Evolutionary conservation across 2,888 invertebrate genomes (phyloP).

Genomic region (Sceliomorpha sp.): DNA sequence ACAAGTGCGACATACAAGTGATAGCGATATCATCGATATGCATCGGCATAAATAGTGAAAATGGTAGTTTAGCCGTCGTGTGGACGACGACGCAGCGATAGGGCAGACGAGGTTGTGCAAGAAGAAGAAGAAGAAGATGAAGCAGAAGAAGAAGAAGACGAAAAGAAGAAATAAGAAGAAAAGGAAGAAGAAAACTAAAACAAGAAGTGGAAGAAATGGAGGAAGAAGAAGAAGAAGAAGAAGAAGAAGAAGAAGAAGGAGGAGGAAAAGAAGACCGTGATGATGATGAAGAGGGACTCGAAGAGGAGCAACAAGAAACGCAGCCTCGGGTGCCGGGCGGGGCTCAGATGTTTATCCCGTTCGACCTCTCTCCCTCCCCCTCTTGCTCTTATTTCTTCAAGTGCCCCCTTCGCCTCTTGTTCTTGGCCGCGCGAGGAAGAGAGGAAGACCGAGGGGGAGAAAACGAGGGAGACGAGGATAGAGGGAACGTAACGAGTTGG

Average conservation of each 20-base stretch:
- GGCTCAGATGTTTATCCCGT: constrained; percentile 80
- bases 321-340: constrained; percentile 79
- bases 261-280: constrained; percentile 59
- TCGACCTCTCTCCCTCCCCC: constrained; percentile 74
- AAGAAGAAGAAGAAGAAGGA: constrained; percentile 52
- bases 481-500: constrained; percentile 17
- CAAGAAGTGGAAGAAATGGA: too few relatives aligned
- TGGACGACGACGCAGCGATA: constrained; percentile 11
- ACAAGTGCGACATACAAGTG: constrained; percentile 42
- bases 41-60: constrained; percentile 53
- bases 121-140: constrained; percentile 37
- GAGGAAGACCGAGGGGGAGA: constrained; percentile 37
- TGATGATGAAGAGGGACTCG: constrained; percentile 61
- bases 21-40: constrained; percentile 49
- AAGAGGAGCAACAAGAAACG: constrained; percentile 69
- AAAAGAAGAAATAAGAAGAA: too few relatives aligned
- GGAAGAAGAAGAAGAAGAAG: constrained; percentile 51
- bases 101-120: constrained; percentile 19
- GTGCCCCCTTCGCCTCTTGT: constrained; percentile 70
- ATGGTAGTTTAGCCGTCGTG: constrained; percentile 29
- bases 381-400: constrained; percentile 55
- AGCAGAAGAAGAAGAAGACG: constrained; percentile 35
- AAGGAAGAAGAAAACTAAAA: too few relatives aligned
- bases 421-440: constrained; percentile 62
- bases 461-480: constrained; percentile 6